Percentiles rank a stretch among this genome's conserved stretches.
These are phyloP conservation scores for Pelobates cultripes DNA, from an alignment of 2,797 vertebrate species.

Conservation along the genomic window DNA sequence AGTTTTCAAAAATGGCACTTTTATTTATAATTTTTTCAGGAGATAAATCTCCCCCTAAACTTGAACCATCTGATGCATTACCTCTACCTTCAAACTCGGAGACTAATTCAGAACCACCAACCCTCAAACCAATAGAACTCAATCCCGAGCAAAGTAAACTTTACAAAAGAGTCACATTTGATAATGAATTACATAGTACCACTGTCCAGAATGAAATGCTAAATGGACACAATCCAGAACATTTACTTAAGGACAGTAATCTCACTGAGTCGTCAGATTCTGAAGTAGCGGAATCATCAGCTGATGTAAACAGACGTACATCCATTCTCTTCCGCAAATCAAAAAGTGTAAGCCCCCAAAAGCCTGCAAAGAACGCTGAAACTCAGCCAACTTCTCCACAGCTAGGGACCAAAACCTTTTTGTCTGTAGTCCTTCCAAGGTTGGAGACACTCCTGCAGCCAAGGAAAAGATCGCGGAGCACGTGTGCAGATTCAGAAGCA, in stretches of 20 bases:
- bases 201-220: constrained; percentile 81
- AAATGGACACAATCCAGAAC: constrained; percentile 80
- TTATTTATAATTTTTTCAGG: constrained; percentile 89
- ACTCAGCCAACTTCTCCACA: constrained; percentile 76
- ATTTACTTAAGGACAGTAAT: constrained; percentile 79
- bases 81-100: constrained; percentile 89
- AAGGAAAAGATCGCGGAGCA: constrained; percentile 91
- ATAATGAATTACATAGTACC: constrained; percentile 78
- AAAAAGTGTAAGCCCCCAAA: constrained; percentile 86
- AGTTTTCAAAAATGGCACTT: constrained; percentile 79
- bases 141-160: constrained; percentile 82
- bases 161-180: constrained; percentile 79
- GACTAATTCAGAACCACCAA: constrained; percentile 90
- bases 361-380: constrained; percentile 77
- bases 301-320: constrained; percentile 86
- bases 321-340: constrained; percentile 94
- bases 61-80: constrained; percentile 93
- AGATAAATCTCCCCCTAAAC: constrained; percentile 97
- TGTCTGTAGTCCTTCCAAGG: constrained; percentile 96
- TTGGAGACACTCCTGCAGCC: constrained; percentile 96
- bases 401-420: constrained; percentile 94
- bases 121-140: constrained; percentile 91
- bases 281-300: constrained; percentile 83
- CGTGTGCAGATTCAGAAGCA: constrained; percentile 79
- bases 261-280: constrained; percentile 87